Evolutionary conservation across 2,888 invertebrate genomes (phyloP).

Genomic region (Mesochorus sp.): DNA sequence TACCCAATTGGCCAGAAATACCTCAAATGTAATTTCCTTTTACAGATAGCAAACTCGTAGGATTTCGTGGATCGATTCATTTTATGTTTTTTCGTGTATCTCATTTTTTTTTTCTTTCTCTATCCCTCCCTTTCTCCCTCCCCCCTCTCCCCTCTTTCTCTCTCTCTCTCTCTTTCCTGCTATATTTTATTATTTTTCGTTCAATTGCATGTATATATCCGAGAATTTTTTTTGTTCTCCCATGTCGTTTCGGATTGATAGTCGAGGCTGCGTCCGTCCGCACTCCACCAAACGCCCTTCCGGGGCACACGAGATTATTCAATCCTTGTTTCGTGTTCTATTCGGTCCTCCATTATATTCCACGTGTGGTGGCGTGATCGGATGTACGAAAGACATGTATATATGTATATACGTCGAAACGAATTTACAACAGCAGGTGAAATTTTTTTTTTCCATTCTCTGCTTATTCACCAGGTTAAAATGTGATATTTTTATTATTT

Average conservation of each 20-base stretch:
- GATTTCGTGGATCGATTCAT: conserved; percentile 53
- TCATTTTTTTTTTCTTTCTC: neutral
- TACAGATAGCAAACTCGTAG: too few species aligned
- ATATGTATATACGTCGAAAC: neutral
- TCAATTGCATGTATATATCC: too few species aligned
- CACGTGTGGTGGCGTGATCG: conserved; percentile 26
- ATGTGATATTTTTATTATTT: neutral
- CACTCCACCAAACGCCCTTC: neutral
- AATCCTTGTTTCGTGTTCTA: conserved; percentile 35
- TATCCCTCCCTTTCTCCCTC: too few species aligned
- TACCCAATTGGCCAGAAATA: too few species aligned
- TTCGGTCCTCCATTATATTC: conserved; percentile 15
- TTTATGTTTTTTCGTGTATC: conserved; percentile 25
- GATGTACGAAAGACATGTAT: conserved; percentile 11
- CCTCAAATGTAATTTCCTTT: too few species aligned
- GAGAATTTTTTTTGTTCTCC: conserved; percentile 11
- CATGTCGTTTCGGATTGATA: conserved; percentile 37
- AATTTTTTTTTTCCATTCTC: neutral
- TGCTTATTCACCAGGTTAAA: neutral
- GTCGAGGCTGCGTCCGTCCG: neutral
- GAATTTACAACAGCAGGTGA: too few species aligned
- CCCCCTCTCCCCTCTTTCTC: too few species aligned
- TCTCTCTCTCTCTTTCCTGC: neutral
- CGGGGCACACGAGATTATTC: conserved; percentile 41
- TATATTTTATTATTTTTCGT: too few species aligned